phyloP scores from a whole-genome alignment of 2,888 invertebrate genomes.

The Leptopilina drosophilae region DNA sequence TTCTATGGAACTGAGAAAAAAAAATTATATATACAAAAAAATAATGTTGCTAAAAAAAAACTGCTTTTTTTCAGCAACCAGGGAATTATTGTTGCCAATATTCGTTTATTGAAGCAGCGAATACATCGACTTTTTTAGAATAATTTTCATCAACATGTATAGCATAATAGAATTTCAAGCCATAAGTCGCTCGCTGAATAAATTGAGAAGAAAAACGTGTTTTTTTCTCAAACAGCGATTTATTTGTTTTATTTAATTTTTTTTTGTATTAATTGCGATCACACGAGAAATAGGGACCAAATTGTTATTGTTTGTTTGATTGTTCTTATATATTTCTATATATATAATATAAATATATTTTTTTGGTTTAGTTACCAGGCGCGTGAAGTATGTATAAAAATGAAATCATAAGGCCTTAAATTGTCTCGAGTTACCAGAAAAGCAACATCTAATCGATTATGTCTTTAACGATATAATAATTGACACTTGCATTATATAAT shows the following conservation, averaged over 20 bases:
- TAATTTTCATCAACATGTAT: constrained; percentile 22
- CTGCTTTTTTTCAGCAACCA: constrained; percentile 28
- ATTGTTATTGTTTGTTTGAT: constrained; percentile 42
- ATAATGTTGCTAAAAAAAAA: constrained; percentile 21
- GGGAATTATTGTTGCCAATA: constrained; percentile 26
- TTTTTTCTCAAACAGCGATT: constrained; percentile 30
- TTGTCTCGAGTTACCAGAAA: constrained; percentile 37
- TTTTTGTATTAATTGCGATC: constrained; percentile 25
- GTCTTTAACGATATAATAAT: constrained; percentile 14
- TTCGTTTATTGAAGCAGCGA: constrained; percentile 36
- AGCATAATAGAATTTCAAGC: constrained; percentile 38
- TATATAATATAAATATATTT: constrained; percentile 15
- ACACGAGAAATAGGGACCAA: constrained; percentile 39
- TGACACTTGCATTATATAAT: constrained; percentile 19
- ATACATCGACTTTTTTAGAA: constrained; percentile 39
- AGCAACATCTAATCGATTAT: constrained; percentile 21
- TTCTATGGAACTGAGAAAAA: constrained; percentile 16
- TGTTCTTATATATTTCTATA: constrained; percentile 37
- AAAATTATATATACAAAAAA: background rate
- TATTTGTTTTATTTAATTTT: too few species aligned
- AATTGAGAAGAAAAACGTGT: constrained; percentile 13
- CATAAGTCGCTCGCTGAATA: constrained; percentile 39
- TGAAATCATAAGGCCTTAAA: constrained; percentile 37
- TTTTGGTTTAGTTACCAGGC: constrained; percentile 34
- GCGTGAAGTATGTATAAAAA: constrained; percentile 21